phyloP scores from a whole-genome alignment of 2,797 vertebrate genomes.

The Myotis daubentonii region DNA sequence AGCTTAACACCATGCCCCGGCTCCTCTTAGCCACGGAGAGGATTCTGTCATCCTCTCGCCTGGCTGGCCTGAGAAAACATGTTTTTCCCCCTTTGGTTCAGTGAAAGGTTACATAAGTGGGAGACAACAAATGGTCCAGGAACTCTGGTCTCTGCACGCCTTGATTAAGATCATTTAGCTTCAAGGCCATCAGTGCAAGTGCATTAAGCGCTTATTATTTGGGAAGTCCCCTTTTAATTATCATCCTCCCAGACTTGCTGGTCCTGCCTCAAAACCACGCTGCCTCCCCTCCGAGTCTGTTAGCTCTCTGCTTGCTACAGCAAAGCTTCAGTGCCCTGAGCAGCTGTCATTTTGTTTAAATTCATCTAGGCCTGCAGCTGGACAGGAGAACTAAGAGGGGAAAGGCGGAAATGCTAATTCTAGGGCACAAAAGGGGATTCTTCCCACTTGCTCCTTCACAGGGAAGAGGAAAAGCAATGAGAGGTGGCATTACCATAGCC shows the following conservation, averaged over 20 bases:
- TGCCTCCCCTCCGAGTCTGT: neutral
- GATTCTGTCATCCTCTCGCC: neutral
- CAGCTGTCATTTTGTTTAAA: neutral
- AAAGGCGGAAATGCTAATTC: neutral
- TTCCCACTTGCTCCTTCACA: neutral
- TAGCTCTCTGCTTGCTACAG: neutral
- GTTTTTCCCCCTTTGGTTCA: constrained; percentile 67
- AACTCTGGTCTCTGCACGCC: constrained; percentile 48
- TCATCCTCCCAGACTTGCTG: neutral
- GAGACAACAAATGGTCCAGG: constrained; percentile 56
- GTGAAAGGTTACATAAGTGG: constrained; percentile 76
- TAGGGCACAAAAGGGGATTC: neutral
- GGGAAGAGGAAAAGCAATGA: neutral
- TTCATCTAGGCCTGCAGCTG: neutral
- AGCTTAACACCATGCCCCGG: accelerated
- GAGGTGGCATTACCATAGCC: neutral
- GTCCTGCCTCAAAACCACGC: constrained; percentile 5
- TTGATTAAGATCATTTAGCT: constrained; percentile 69
- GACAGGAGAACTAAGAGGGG: neutral
- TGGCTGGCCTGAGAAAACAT: constrained; percentile 12
- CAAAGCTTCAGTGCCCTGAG: neutral
- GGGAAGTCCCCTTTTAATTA: constrained; percentile 44
- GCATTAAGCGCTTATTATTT: constrained; percentile 1
- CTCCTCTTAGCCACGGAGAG: neutral
- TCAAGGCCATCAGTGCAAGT: neutral